These are phyloP conservation scores for Chirona hameri DNA, from an alignment of 2,888 invertebrate genomes.

Conservation along the genomic window DNA sequence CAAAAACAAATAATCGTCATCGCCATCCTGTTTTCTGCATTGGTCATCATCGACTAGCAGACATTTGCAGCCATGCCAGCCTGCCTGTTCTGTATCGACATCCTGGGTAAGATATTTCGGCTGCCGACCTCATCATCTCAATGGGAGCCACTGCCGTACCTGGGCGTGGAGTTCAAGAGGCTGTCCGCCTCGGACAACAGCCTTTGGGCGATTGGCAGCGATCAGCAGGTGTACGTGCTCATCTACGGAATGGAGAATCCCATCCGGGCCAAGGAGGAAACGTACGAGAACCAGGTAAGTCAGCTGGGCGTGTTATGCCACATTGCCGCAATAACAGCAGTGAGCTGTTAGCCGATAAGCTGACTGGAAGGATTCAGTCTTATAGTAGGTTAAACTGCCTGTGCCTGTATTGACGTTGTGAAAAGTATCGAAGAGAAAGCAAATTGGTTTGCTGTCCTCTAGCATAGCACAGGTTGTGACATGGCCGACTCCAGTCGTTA, in stretches of 20 bases:
- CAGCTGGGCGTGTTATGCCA: not conserved
- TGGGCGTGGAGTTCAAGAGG: conserved; percentile 83
- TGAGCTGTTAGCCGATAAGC: too few relatives aligned
- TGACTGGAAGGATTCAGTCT: too few relatives aligned
- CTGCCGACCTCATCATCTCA: conserved; percentile 73
- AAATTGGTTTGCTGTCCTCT: too few relatives aligned
- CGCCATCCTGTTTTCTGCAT: too few relatives aligned
- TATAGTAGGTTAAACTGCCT: too few relatives aligned
- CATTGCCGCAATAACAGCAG: too few relatives aligned
- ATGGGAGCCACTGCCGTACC: conserved; percentile 81
- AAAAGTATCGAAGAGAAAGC: too few relatives aligned
- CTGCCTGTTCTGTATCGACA: conserved; percentile 73
- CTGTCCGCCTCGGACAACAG: conserved; percentile 63
- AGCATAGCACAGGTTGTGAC: too few relatives aligned
- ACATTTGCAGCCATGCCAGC: not conserved
- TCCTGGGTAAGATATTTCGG: conserved; percentile 81
- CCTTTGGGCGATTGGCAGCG: conserved; percentile 89
- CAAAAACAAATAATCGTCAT: too few relatives aligned
- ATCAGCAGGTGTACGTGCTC: conserved; percentile 87
- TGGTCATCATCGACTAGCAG: too few relatives aligned
- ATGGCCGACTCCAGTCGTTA: too few relatives aligned
- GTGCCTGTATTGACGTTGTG: too few relatives aligned
- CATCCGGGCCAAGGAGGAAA: conserved; percentile 81
- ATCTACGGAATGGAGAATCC: conserved; percentile 86
- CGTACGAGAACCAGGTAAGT: conserved; percentile 81